Percentiles rank a stretch among this genome's conserved stretches.
Evolutionary conservation across 2,113 vertebrate genomes (phyloP).

Genomic region (Phyllopteryx taeniolatus): DNA sequence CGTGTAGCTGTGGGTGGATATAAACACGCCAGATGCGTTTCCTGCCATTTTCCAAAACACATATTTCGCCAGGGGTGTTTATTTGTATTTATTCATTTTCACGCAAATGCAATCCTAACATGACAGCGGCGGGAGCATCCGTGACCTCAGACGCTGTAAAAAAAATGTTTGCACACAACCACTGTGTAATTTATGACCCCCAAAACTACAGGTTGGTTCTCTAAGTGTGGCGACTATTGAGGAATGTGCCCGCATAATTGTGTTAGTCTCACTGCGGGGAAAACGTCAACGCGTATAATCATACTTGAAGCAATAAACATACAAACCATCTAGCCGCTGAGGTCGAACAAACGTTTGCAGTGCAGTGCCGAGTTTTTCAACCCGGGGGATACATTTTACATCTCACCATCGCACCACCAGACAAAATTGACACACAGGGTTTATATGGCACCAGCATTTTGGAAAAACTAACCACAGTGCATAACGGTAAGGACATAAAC

Average conservation of each 20-base stretch:
- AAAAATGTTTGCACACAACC: conserved; percentile 37
- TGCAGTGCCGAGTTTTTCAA: too few relatives aligned
- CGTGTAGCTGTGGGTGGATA: conserved; percentile 44
- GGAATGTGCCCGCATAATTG: conserved; percentile 25
- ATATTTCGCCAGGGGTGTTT: conserved; percentile 22
- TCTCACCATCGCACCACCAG: too few relatives aligned
- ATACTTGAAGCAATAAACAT: not conserved
- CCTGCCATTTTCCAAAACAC: conserved; percentile 42
- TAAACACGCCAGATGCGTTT: conserved; percentile 49
- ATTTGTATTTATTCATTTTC: conserved; percentile 26
- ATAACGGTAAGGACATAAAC: too few relatives aligned
- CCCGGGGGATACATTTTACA: too few relatives aligned
- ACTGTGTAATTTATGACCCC: conserved; percentile 25
- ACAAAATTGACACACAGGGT: too few relatives aligned
- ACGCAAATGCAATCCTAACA: conserved; percentile 22
- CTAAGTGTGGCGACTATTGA: conserved; percentile 4
- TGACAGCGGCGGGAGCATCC: conserved; percentile 14
- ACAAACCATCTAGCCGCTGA: not conserved
- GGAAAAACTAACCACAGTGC: too few relatives aligned
- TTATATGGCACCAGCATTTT: too few relatives aligned
- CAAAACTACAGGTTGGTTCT: conserved; percentile 14
- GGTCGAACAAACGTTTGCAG: too few relatives aligned
- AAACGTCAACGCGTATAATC: not conserved
- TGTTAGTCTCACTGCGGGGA: conserved; percentile 5
- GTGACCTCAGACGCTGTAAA: conserved; percentile 2